Evolutionary conservation across 1,140 invertebrate genomes (phyloP), one percentile per base, ranked within the genome.

Genomic region (Drosophila micromelanica): DNA sequence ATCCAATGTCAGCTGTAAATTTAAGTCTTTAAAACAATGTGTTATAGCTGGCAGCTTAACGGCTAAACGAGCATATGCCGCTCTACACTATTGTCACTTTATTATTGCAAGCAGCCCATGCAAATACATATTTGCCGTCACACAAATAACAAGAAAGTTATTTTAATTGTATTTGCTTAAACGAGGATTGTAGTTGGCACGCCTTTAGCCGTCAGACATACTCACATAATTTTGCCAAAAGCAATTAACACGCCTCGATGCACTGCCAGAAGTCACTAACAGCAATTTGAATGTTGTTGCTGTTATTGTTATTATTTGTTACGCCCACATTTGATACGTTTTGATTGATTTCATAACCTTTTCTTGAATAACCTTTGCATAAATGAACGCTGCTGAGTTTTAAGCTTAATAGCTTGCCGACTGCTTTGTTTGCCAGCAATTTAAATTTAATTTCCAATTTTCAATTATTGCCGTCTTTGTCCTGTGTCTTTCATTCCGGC

Each of bases 391-490:
- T 27, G 15, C 12, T 6, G 27, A n/a, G 37, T 27, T 27, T 12
- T 6, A 15, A 30, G 48, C 46, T 48, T 27, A 56, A 32, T 55
- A 32, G 32, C 59, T 61, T 69, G 42, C 15, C 35, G 52, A 8
- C 65, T 48, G 35, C 43, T 56, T 70, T 74, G 65, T 75, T 49
- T 42, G 57, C 8, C 27, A 52, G 40, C 17, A 64, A 80, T 73
- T 65, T 40, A 87, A 86, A 76, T 81, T 81, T 87, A 63, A 87
- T 87, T 87, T 86, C 62, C 56, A 60, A 61, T 73, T 73, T 69
- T 69, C 78, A 87, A 87, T 89, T 86, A 86, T 87, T 82, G 68
- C 51, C 74, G 60, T 59, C 78, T 85, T 78, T 63, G 67, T 9
- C 11, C 23, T 74, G 57, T 70, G 51, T 35, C 46, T 42, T 30